phyloP scores from a whole-genome alignment of 2,888 invertebrate genomes.

The Melieria picta region DNA sequence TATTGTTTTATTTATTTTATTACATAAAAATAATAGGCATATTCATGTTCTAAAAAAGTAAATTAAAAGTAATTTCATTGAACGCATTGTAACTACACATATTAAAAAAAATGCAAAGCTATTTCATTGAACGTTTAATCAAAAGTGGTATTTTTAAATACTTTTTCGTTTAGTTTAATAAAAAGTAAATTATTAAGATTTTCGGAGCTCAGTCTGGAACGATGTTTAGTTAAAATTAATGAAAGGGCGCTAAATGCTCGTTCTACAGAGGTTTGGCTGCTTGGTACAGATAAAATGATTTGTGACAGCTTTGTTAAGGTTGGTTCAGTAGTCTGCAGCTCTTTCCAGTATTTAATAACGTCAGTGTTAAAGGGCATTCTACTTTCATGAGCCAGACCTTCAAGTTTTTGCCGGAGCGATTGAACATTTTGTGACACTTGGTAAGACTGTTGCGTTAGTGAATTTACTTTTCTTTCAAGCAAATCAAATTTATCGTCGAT shows the following conservation, averaged over 20 bases:
- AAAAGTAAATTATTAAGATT: slow-evolving; percentile 11
- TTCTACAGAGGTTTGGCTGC: slow-evolving; percentile 37
- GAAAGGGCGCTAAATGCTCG: slow-evolving; percentile 39
- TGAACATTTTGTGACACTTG: slow-evolving; percentile 18
- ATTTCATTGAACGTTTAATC: too few relatives aligned
- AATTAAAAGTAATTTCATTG: too few relatives aligned
- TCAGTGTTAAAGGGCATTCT: slow-evolving; percentile 36
- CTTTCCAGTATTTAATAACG: slow-evolving; percentile 40
- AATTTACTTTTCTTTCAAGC: slow-evolving; percentile 34
- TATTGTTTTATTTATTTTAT: too few relatives aligned
- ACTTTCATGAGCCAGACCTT: slow-evolving; percentile 23
- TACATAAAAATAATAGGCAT: too few relatives aligned
- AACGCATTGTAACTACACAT: too few relatives aligned
- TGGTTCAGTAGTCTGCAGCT: slow-evolving; percentile 19
- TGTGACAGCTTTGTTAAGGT: slow-evolving; percentile 33
- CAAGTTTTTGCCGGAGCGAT: slow-evolving; percentile 37
- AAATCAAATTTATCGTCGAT: slow-evolving; percentile 28
- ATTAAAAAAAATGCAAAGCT: too few relatives aligned
- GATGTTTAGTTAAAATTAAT: slow-evolving; percentile 29
- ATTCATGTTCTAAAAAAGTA: too few relatives aligned
- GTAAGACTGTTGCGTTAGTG: slow-evolving; percentile 19
- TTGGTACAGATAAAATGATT: slow-evolving; percentile 37
- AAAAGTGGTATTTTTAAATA: neutral
- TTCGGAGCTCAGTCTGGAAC: slow-evolving; percentile 12
- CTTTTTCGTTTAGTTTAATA: neutral